A percentile compares a stretch with the other conserved stretches of the same genome.
These are phyloP conservation scores for Atta cephalotes DNA, from an alignment of 1,140 invertebrate genomes.

Conservation along the genomic window DNA sequence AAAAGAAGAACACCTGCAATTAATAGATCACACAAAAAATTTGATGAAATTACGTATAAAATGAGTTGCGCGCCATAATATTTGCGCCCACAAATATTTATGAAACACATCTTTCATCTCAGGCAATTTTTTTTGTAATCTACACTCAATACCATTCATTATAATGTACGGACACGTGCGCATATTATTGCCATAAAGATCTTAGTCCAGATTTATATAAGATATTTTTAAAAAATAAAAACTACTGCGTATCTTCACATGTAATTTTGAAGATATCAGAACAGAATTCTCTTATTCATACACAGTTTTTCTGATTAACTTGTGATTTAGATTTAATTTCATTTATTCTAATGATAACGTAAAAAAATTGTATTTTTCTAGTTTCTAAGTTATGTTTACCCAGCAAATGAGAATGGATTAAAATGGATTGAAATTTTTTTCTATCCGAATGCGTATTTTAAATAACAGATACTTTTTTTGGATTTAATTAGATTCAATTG, in stretches of 20 bases:
- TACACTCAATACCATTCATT: constrained; percentile 1
- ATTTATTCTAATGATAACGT: no score
- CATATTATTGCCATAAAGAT: neutral
- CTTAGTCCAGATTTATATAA: constrained; percentile 9
- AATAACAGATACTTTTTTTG: no score
- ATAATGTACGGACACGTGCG: neutral
- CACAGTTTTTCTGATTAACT: no score
- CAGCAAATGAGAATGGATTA: no score
- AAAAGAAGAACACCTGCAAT: neutral
- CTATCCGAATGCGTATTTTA: no score
- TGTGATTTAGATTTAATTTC: no score
- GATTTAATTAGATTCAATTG: no score
- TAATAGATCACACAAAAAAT: neutral
- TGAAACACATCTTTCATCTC: neutral
- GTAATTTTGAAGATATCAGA: neutral
- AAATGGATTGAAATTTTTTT: no score
- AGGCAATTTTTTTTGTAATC: neutral
- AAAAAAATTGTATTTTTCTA: no score
- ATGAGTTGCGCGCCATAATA: neutral
- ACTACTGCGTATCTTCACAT: neutral
- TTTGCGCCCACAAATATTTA: constrained; percentile 16
- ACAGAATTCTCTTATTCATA: neutral
- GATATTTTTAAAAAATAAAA: neutral
- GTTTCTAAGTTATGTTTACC: no score
- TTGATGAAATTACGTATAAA: neutral